Conservation (phyloP, 2,888 invertebrate genomes). For the Cephus rjabovi region DNA sequence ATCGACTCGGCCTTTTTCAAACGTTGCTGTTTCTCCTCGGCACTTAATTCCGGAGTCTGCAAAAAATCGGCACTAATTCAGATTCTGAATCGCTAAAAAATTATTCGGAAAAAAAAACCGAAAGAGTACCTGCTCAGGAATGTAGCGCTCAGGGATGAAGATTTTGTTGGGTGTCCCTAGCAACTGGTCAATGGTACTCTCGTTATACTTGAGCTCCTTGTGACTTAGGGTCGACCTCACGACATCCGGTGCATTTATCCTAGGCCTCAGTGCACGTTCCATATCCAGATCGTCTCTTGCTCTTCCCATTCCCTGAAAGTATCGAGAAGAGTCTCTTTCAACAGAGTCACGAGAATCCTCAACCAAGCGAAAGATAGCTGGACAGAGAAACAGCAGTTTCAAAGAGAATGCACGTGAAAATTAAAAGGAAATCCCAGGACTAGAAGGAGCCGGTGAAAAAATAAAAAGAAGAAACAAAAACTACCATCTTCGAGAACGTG, state of each 20-base stretch:
- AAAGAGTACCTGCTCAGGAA: slow-evolving; percentile 81
- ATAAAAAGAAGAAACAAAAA: slow-evolving; percentile 18
- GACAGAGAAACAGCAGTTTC: slow-evolving; percentile 20
- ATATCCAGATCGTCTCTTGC: slow-evolving; percentile 88
- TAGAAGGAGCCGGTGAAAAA: slow-evolving; percentile 29
- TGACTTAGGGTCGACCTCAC: slow-evolving; percentile 83
- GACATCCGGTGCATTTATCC: slow-evolving; percentile 86
- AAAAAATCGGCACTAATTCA: slow-evolving; percentile 15
- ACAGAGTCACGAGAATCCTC: neutral
- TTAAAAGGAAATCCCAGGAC: slow-evolving; percentile 45
- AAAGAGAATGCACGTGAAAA: slow-evolving; percentile 19
- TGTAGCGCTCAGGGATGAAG: slow-evolving; percentile 90
- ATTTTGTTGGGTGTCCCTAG: slow-evolving; percentile 91
- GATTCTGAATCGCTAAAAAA: neutral
- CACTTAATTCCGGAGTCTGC: slow-evolving; percentile 83
- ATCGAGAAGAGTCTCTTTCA: neutral
- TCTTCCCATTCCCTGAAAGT: slow-evolving; percentile 67
- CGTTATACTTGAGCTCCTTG: slow-evolving; percentile 77
- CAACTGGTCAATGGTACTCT: slow-evolving; percentile 87
- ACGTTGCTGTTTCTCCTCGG: slow-evolving; percentile 86
- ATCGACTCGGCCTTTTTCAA: slow-evolving; percentile 91
- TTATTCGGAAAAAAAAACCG: neutral
- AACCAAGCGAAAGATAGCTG: slow-evolving; percentile 2
- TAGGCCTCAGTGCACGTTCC: slow-evolving; percentile 83
- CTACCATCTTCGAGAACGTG: slow-evolving; percentile 61